These are phyloP conservation scores for Rhipidura dahli DNA, from an alignment of 2,113 vertebrate genomes.

Conservation along the genomic window DNA sequence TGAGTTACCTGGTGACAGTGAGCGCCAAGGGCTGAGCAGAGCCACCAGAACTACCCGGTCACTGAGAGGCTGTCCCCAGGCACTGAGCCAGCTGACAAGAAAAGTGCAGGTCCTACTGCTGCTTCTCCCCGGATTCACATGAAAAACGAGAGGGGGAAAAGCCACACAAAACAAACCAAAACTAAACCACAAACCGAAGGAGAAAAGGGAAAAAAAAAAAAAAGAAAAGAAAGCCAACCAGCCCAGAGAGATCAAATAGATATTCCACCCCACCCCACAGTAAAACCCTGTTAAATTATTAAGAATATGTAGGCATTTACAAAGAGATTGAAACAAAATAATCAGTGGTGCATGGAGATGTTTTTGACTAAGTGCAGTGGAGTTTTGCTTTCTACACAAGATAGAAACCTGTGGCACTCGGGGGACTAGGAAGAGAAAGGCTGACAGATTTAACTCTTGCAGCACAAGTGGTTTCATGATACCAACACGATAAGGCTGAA, in stretches of 20 bases:
- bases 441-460: constrained; percentile 20
- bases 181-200: neutral
- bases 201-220: accelerated
- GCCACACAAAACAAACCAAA: neutral
- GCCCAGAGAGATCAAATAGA: neutral
- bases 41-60: neutral
- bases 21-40: neutral
- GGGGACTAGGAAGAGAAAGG: neutral
- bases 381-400: neutral
- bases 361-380: neutral
- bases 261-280: neutral
- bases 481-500: neutral
- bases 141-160: neutral
- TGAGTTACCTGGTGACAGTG: neutral
- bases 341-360: neutral
- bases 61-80: neutral
- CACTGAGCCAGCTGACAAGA: neutral
- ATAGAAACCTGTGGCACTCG: neutral
- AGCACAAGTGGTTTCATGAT: neutral
- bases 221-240: neutral
- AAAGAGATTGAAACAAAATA: neutral
- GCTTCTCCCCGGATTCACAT: neutral
- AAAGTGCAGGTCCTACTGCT: neutral
- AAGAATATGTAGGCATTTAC: neutral
- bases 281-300: neutral